Percentiles rank a stretch among this genome's conserved stretches.
Conservation (phyloP, 2,113 vertebrate species). For the Phyllopteryx taeniolatus region DNA sequence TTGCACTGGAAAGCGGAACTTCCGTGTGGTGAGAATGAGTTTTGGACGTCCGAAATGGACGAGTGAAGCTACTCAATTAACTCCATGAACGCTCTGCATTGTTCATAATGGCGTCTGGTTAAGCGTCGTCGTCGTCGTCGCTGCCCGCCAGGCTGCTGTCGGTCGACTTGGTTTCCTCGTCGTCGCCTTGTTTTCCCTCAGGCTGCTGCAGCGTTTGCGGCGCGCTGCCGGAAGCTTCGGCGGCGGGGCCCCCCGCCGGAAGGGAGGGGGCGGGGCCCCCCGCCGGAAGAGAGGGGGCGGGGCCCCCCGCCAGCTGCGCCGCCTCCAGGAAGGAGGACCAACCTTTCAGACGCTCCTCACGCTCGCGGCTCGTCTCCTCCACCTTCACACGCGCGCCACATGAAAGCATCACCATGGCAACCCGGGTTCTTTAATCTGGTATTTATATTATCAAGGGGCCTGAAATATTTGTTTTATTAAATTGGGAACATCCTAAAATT, state of each 20-base stretch:
- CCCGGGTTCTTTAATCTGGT: neutral
- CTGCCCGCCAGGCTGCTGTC: constrained; percentile 89
- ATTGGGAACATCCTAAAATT: no score
- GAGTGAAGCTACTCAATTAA: neutral
- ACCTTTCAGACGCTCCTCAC: constrained; percentile 90
- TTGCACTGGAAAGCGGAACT: neutral
- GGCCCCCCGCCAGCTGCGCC: constrained; percentile 32
- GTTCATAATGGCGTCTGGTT: constrained; percentile 14
- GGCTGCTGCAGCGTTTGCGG: constrained; percentile 18
- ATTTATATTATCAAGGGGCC: neutral
- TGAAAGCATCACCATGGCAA: no score
- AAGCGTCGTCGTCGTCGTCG: constrained; percentile 79
- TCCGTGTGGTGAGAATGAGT: neutral
- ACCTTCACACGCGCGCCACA: constrained; percentile 67
- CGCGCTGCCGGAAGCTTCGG: neutral
- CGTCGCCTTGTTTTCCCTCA: constrained; percentile 40
- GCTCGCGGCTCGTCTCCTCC: constrained; percentile 90
- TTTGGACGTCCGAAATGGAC: neutral
- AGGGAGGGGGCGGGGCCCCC: neutral
- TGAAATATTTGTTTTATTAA: neutral
- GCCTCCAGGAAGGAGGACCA: constrained; percentile 83
- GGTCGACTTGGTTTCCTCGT: constrained; percentile 76
- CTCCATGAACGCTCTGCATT: neutral
- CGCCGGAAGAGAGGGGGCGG: constrained; percentile 15
- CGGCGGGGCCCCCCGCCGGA: constrained; percentile 15